Evolutionary conservation across 2,797 vertebrate species (phyloP).

Genomic region (Falco peregrinus): DNA sequence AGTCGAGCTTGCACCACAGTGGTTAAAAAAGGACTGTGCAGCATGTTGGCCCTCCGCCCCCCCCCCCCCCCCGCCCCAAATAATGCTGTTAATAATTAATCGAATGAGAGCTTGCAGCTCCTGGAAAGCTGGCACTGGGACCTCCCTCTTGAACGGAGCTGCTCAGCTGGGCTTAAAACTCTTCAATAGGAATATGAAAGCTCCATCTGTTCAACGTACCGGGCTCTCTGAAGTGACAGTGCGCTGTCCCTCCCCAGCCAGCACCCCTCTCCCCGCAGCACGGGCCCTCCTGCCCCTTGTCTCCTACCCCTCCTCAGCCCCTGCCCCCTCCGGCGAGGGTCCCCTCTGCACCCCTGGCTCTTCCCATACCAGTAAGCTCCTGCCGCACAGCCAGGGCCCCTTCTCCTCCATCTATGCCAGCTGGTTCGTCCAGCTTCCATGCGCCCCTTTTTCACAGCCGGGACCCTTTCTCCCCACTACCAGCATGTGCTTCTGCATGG

Average conservation of each 20-base stretch:
- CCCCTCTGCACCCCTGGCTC: neutral
- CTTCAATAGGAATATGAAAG: constrained; percentile 72
- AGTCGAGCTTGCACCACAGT: constrained; percentile 1
- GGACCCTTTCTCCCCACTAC: neutral
- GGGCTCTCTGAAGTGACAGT: constrained; percentile 48
- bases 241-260: neutral
- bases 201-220: constrained; percentile 65
- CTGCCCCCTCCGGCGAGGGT: neutral
- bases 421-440: neutral
- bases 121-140: constrained; percentile 72
- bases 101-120: constrained; percentile 70
- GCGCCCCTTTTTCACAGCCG: accelerated
- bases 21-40: constrained; percentile 37
- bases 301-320: neutral
- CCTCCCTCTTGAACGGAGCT: constrained; percentile 70
- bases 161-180: constrained; percentile 73
- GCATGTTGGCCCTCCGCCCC: neutral
- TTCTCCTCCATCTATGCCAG: neutral
- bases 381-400: neutral
- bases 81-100: constrained; percentile 72
- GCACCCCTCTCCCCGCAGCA: neutral
- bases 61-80: constrained; percentile 60
- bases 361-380: neutral
- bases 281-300: neutral
- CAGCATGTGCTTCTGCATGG: neutral